Percentiles rank a stretch among this genome's conserved stretches.
Evolutionary conservation across 2,888 invertebrate species (phyloP).

Genomic region (Leptopterna dolabrata): DNA sequence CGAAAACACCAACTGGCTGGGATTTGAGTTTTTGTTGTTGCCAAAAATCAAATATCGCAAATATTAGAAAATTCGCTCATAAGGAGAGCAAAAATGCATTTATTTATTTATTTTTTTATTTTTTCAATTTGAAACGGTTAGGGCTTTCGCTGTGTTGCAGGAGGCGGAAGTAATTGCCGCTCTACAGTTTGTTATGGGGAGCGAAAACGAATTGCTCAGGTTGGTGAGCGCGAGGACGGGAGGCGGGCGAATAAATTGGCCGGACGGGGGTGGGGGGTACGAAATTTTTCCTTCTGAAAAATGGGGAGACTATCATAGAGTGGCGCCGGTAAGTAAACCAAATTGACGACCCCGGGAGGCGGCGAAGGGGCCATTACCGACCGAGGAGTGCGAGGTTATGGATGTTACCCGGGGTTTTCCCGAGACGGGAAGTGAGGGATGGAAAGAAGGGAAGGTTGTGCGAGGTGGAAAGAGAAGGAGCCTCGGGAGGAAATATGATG

Average conservation of each 20-base stretch:
- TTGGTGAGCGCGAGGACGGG: neutral
- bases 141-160: neutral
- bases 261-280: neutral
- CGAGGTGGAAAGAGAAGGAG: neutral
- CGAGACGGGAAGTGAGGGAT: neutral
- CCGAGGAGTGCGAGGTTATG: neutral
- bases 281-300: neutral
- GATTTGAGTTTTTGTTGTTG: too few relatives aligned
- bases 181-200: neutral
- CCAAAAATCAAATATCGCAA: too few relatives aligned
- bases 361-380: slow-evolving; percentile 16
- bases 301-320: slow-evolving; percentile 1
- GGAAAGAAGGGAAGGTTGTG: neutral
- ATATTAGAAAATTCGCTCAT: too few relatives aligned
- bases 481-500: neutral
- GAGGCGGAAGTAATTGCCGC: neutral
- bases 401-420: neutral
- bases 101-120: too few relatives aligned
- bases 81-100: too few relatives aligned
- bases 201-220: neutral
- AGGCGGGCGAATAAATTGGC: neutral
- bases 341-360: slow-evolving; percentile 12
- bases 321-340: slow-evolving; percentile 21
- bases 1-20: too few relatives aligned
- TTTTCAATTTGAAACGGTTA: too few relatives aligned